A percentile compares a stretch with the other conserved stretches of the same genome.
These are phyloP conservation scores for Cyrtorhinus lividipennis DNA, from an alignment of 1,140 invertebrate species.

Conservation along the genomic window DNA sequence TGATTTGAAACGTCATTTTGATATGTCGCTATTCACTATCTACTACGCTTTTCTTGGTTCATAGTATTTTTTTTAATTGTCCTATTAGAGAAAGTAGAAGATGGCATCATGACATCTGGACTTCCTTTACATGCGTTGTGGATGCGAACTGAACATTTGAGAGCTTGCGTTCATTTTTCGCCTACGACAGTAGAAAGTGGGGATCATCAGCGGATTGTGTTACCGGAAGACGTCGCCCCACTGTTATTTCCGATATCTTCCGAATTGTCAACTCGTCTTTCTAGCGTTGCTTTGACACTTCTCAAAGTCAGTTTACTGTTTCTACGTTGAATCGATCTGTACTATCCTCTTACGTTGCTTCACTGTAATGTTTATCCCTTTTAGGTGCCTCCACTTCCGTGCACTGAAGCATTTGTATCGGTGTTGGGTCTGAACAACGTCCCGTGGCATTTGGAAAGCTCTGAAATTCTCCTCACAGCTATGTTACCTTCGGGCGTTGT, in stretches of 20 bases:
- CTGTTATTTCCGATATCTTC: conserved; percentile 44
- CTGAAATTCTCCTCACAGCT: conserved; percentile 34
- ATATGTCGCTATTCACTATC: too few species aligned
- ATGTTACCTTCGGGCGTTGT: neutral
- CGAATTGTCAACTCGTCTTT: conserved; percentile 37
- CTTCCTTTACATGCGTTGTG: conserved; percentile 49
- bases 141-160: conserved; percentile 45
- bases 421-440: conserved; percentile 32
- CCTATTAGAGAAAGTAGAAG: conserved; percentile 44
- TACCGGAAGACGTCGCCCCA: conserved; percentile 43
- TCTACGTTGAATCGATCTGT: neutral
- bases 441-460: conserved; percentile 36
- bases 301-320: conserved; percentile 34
- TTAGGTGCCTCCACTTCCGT: conserved; percentile 16
- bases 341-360: too few species aligned
- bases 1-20: too few species aligned
- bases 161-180: conserved; percentile 44
- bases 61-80: too few species aligned
- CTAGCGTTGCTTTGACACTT: conserved; percentile 37
- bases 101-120: conserved; percentile 42
- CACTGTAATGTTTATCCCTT: too few species aligned
- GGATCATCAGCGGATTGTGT: conserved; percentile 44
- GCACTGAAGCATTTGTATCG: neutral
- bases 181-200: conserved; percentile 32
- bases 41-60: too few species aligned